Evolutionary conservation across 37 sponge, comb jelly and placozoan species (phyloP), one percentile per base, ranked within the genome.

Genomic region (Agelas oroides): DNA sequence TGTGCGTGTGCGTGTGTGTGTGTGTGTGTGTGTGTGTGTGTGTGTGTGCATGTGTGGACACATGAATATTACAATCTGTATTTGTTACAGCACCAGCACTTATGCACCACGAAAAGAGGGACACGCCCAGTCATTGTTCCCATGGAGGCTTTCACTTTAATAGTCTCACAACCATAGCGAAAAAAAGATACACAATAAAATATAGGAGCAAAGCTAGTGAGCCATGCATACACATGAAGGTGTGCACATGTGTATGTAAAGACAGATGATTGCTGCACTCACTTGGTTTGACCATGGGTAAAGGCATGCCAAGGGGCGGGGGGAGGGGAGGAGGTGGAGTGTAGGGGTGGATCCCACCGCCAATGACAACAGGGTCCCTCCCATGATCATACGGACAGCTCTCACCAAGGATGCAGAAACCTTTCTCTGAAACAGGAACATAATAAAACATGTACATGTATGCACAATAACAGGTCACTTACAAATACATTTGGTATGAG

Each of bases 351-450:
- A 70, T 59, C 6, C 64, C 61, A 0, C 83, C 90, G 25, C 93
- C 92, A 35, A 95, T 91, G 13, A 98, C 94, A 18, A 98, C 77
- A 11, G 96, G 94, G 64, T 96, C 96, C 21, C 61, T 54, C 1
- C 99, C 99, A 78, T 98, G 99, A 72, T 98, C 96, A 73, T 87
- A 98, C 1, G 95, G 99, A 84, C 99, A 98, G 35, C 71, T 88
- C 40, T 96, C 99, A 21, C 99, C 99, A 12, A 94, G 84, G 74
- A 98, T 73, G 65, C 99, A 98, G 59, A 94, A 89, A 21, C 99
- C 99, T 32, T 92, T 96, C 87, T 98, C 97, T 91, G 78, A 32
- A 75, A 34, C 53, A 34, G 46, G 40, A 27, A 82, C 27, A 30
- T 65, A 8, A 36, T 35, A 52, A 8, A 21, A 16, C 15, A n/a